Evolutionary conservation across 1,140 invertebrate species (phyloP).

Genomic region (Pseudomyrmex concolor): DNA sequence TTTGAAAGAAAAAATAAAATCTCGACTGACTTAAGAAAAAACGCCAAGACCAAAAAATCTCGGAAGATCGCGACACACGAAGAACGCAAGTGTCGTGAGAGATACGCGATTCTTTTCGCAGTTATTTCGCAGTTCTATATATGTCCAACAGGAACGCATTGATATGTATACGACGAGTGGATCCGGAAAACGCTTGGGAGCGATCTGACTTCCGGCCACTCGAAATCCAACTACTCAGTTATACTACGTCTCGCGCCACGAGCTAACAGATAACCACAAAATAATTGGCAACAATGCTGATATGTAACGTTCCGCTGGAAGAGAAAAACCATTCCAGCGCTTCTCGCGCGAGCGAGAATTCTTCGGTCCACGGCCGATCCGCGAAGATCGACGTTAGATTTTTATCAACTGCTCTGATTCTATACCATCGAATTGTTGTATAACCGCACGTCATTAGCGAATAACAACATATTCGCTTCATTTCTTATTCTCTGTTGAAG

Average conservation of each 20-base stretch:
- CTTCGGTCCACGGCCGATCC: conserved; percentile 45
- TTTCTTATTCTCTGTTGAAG: neutral
- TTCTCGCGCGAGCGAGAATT: conserved; percentile 29
- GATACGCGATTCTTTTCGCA: conserved; percentile 41
- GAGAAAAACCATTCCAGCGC: conserved; percentile 74
- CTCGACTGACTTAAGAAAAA: no score
- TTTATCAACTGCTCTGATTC: conserved; percentile 18
- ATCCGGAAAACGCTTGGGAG: conserved; percentile 42
- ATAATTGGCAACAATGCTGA: conserved; percentile 80
- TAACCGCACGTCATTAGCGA: neutral
- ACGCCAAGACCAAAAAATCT: neutral
- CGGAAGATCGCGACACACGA: conserved; percentile 46
- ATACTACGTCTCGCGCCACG: conserved; percentile 62
- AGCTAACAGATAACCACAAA: conserved; percentile 70
- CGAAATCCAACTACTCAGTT: conserved; percentile 65
- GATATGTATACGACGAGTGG: conserved; percentile 73
- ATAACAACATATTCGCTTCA: neutral
- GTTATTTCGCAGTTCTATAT: conserved; percentile 27
- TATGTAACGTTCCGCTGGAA: conserved; percentile 80
- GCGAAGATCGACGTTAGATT: conserved; percentile 31
- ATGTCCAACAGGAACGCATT: conserved; percentile 62
- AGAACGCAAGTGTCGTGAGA: conserved; percentile 50
- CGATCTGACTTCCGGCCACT: conserved; percentile 62
- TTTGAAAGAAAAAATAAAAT: no score
- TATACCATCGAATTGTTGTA: conserved; percentile 21